Evolutionary conservation across 2,888 invertebrate species (phyloP).

Genomic region (Muschampia staudingeri): DNA sequence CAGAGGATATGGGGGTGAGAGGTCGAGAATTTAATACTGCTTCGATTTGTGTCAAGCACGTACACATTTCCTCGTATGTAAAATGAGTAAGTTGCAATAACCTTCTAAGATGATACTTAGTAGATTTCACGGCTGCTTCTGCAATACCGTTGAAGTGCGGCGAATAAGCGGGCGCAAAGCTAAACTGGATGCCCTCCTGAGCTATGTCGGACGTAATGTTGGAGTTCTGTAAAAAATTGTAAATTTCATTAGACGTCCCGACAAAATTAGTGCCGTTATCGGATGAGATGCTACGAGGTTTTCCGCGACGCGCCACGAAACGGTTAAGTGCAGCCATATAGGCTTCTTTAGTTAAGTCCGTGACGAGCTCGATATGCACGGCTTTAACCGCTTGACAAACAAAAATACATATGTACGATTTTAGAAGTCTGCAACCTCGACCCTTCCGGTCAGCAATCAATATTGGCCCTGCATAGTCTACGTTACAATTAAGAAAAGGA

Average conservation of each 20-base stretch:
- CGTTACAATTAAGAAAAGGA: constrained; percentile 55
- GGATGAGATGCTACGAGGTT: background rate
- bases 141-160: constrained; percentile 9
- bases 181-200: constrained; percentile 28
- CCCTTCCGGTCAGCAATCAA: constrained; percentile 60
- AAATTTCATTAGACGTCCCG: constrained; percentile 7
- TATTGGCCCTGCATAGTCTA: constrained; percentile 65
- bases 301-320: constrained; percentile 57
- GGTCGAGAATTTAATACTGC: constrained; percentile 16
- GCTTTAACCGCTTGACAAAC: constrained; percentile 56
- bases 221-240: background rate
- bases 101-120: constrained; percentile 12
- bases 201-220: constrained; percentile 1
- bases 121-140: background rate
- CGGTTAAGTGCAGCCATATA: constrained; percentile 64
- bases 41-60: background rate
- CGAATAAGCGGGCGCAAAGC: background rate
- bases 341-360: constrained; percentile 60
- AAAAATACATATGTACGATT: constrained; percentile 63
- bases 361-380: constrained; percentile 64
- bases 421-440: constrained; percentile 58
- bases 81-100: constrained; percentile 2
- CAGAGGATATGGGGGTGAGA: constrained; percentile 22
- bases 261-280: constrained; percentile 27
- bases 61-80: constrained; percentile 8